These are phyloP conservation scores for Argentina silus DNA, from an alignment of 2,797 vertebrate species.

Conservation along the genomic window DNA sequence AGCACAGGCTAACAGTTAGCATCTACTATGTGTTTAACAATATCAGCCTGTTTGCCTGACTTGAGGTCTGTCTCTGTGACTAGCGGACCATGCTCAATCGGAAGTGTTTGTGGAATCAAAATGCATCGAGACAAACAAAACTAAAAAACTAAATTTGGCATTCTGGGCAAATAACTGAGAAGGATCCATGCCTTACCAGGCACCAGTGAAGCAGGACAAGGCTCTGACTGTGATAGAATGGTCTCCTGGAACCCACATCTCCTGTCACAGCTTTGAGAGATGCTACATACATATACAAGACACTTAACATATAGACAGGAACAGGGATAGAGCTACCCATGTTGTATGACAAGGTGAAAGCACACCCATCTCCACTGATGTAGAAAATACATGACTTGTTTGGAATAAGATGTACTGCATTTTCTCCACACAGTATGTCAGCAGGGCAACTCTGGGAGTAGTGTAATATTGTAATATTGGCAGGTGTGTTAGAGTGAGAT, in stretches of 20 bases:
- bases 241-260: conserved; percentile 5
- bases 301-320: neutral
- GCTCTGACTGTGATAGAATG: conserved; percentile 14
- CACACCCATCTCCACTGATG: neutral
- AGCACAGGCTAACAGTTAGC: too few species aligned
- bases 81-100: conserved; percentile 37
- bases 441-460: neutral
- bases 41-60: conserved; percentile 5
- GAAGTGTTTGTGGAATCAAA: conserved; percentile 52
- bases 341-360: conserved; percentile 1
- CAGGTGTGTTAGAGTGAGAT: neutral
- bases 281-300: neutral
- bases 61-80: conserved; percentile 26
- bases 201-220: conserved; percentile 24
- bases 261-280: neutral
- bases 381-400: conserved; percentile 3
- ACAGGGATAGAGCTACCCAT: neutral
- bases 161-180: conserved; percentile 36
- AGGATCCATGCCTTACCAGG: conserved; percentile 38
- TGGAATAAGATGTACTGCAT: neutral
- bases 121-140: conserved; percentile 45
- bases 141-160: too few species aligned
- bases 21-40: neutral
- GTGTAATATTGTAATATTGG: neutral
- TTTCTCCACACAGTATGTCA: neutral